These are phyloP conservation scores for Leptopilina myrica DNA, from an alignment of 2,888 invertebrate species.

Conservation along the genomic window DNA sequence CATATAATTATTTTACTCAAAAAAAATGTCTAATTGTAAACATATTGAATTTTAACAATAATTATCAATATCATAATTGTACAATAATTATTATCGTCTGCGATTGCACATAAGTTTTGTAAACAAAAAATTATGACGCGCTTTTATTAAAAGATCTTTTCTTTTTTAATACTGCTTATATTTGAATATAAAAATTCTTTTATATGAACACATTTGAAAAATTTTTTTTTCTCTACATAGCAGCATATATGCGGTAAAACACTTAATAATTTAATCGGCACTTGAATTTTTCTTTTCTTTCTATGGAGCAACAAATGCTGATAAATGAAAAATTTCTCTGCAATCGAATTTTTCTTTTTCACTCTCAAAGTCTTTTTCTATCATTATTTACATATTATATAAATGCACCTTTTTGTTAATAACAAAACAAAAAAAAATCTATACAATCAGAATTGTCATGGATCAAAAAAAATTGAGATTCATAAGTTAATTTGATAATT, in stretches of 20 bases:
- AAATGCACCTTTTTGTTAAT: constrained; percentile 31
- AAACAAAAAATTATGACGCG: constrained; percentile 8
- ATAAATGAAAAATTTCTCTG: not conserved
- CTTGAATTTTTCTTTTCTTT: not conserved
- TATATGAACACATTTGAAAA: constrained; percentile 3
- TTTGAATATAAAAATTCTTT: constrained; percentile 30
- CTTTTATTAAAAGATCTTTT: constrained; percentile 18
- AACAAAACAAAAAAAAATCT: constrained; percentile 6
- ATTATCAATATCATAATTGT: not conserved
- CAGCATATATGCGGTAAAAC: not conserved
- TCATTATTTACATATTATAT: constrained; percentile 33
- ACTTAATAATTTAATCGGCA: constrained; percentile 4
- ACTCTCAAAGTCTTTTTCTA: not conserved
- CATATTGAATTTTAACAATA: no score
- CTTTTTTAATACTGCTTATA: constrained; percentile 35
- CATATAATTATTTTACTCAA: not conserved
- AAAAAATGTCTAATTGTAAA: not conserved
- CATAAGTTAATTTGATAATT: no score
- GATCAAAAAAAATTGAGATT: constrained; percentile 60
- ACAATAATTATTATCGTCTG: constrained; percentile 6
- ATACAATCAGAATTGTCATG: constrained; percentile 70
- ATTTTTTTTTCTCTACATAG: not conserved
- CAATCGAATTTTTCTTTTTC: not conserved
- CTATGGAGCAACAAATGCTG: constrained; percentile 4
- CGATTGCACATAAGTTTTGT: not conserved